Conservation (phyloP, 2,113 vertebrate species). For the Zosterops lateralis region DNA sequence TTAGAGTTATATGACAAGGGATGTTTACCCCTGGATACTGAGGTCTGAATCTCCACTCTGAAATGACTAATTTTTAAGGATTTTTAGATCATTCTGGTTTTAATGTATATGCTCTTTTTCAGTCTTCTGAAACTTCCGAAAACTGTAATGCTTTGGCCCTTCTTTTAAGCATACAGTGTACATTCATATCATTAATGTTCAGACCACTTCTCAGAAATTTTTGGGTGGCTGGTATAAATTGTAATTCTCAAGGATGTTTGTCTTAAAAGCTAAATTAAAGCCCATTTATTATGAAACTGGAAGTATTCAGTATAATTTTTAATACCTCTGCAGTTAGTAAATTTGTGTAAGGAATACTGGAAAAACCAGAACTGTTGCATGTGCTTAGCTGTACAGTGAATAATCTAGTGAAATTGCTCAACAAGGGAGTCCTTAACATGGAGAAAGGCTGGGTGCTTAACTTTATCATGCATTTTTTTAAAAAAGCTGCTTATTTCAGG, state of each 20-base stretch:
- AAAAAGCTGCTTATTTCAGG: neutral
- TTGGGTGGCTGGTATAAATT: neutral
- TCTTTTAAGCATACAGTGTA: neutral
- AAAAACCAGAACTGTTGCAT: neutral
- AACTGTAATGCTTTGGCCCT: neutral
- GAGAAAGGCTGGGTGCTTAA: neutral
- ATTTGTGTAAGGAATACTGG: neutral
- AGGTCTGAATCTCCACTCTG: neutral
- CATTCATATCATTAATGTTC: neutral
- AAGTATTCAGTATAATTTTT: neutral
- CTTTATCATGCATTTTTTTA: neutral
- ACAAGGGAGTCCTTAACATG: neutral
- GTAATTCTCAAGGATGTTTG: neutral
- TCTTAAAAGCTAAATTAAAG: neutral
- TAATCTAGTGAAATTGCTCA: neutral
- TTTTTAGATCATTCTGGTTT: neutral
- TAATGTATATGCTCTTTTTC: neutral
- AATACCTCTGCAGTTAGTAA: neutral
- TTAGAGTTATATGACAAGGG: neutral
- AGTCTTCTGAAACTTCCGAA: neutral
- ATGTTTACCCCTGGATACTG: neutral
- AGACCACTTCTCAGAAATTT: neutral
- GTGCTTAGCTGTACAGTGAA: neutral
- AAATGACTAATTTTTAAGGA: neutral
- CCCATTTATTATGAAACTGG: neutral